phyloP scores from a whole-genome alignment of 2,113 vertebrate genomes.

The Serinus canaria region DNA sequence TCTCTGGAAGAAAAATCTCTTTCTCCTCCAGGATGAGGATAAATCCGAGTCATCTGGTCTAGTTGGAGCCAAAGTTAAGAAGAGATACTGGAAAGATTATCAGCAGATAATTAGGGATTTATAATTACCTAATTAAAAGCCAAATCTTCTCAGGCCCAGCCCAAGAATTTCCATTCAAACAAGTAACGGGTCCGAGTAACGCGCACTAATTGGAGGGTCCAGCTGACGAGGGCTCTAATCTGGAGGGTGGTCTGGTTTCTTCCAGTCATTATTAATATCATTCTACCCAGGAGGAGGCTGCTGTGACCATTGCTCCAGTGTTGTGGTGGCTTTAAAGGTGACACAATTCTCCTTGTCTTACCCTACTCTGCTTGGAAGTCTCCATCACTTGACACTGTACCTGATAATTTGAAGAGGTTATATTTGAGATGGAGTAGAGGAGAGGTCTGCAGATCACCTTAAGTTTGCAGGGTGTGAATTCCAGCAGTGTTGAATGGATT shows the following conservation, averaged over 20 bases:
- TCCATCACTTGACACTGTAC: background rate
- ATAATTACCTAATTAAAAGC: slow-evolving; percentile 83
- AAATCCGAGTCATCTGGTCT: slow-evolving; percentile 59
- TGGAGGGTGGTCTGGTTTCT: slow-evolving; percentile 68
- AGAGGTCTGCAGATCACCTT: background rate
- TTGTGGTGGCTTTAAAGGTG: background rate
- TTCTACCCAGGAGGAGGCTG: slow-evolving; percentile 29
- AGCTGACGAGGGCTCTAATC: slow-evolving; percentile 62
- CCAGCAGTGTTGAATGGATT: slow-evolving; percentile 76
- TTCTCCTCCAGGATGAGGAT: slow-evolving; percentile 46
- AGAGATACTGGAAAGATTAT: slow-evolving; percentile 76
- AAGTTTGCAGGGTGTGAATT: slow-evolving; percentile 60
- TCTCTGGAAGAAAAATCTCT: slow-evolving; percentile 50
- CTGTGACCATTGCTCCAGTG: background rate
- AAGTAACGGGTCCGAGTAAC: background rate
- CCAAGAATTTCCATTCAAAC: slow-evolving; percentile 50
- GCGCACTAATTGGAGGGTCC: background rate
- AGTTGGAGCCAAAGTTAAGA: slow-evolving; percentile 68
- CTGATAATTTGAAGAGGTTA: background rate
- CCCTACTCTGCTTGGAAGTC: background rate
- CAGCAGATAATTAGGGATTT: slow-evolving; percentile 79
- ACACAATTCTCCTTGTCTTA: background rate
- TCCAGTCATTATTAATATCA: slow-evolving; percentile 58
- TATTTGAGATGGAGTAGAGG: background rate
- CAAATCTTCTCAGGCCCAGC: slow-evolving; percentile 71